phyloP scores from a whole-genome alignment of 2,888 invertebrate genomes.

The Mesopsocus fuscifrons region DNA sequence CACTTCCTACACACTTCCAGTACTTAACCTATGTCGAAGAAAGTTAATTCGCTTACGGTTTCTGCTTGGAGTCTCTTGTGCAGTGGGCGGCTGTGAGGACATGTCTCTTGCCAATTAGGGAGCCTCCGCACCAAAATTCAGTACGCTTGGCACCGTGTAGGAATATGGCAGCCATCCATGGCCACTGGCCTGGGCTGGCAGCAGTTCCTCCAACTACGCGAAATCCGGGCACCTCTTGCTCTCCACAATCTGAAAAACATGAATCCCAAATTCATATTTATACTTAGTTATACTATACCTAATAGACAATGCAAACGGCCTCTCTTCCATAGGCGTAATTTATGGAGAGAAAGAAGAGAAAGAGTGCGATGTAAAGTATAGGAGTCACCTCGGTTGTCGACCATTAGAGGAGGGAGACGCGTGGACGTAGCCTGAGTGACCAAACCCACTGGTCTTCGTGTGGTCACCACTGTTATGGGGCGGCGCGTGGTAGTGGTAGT shows the following conservation, averaged over 20 bases:
- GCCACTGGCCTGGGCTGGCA: constrained; percentile 72
- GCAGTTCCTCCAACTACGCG: constrained; percentile 83
- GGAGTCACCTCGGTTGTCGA: constrained; percentile 5
- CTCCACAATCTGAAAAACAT: constrained; percentile 48
- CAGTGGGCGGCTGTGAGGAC: constrained; percentile 86
- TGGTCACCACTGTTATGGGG: not conserved
- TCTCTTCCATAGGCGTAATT: no score
- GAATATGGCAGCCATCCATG: constrained; percentile 93
- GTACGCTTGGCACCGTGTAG: constrained; percentile 65
- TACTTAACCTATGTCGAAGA: no score
- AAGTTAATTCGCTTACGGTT: constrained; percentile 78
- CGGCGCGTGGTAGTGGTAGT: not conserved
- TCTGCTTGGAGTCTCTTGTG: constrained; percentile 71
- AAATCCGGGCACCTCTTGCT: constrained; percentile 62
- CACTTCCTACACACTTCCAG: no score
- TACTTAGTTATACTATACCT: not conserved
- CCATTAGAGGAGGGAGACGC: constrained; percentile 4
- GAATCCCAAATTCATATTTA: not conserved
- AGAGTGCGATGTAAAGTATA: no score
- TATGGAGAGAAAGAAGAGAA: no score
- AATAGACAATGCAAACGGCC: no score
- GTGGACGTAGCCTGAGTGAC: not conserved
- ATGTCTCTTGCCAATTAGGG: constrained; percentile 59
- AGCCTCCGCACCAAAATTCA: constrained; percentile 90
- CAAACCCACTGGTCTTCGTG: not conserved